Evolutionary conservation across 2,797 vertebrate species (phyloP).

Genomic region (Cossypha caffra): DNA sequence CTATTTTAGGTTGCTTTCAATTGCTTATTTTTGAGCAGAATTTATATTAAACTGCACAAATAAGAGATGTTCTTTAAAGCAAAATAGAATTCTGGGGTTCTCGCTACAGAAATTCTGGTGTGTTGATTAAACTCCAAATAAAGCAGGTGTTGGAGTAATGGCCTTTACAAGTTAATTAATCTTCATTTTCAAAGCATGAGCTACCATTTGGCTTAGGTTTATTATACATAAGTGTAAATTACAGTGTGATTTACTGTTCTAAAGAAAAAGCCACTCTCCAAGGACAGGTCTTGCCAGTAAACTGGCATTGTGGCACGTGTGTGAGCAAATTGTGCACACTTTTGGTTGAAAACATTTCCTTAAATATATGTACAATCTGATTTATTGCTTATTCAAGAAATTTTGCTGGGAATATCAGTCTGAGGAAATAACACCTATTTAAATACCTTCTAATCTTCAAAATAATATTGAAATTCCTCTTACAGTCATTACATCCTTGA

Average conservation of each 20-base stretch:
- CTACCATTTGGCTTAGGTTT: constrained; percentile 13
- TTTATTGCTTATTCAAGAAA: neutral
- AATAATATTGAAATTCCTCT: neutral
- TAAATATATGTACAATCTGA: neutral
- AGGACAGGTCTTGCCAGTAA: neutral
- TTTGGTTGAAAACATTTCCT: neutral
- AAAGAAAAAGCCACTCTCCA: neutral
- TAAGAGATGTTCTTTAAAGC: constrained; percentile 44
- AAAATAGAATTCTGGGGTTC: constrained; percentile 27
- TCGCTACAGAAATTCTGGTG: constrained; percentile 50
- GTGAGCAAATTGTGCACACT: neutral
- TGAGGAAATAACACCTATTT: neutral
- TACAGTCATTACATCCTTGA: neutral
- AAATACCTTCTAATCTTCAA: neutral
- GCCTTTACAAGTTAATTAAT: constrained; percentile 53
- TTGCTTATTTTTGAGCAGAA: constrained; percentile 59
- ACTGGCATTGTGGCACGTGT: neutral
- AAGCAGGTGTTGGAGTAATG: constrained; percentile 52
- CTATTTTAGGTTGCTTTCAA: constrained; percentile 53
- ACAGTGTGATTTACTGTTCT: neutral
- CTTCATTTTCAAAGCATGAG: constrained; percentile 51
- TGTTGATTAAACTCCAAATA: constrained; percentile 64
- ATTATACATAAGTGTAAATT: neutral
- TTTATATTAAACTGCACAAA: constrained; percentile 59
- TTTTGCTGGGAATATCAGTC: neutral